Conservation (phyloP, 2,888 invertebrate species). For the Polyommatus icarus region DNA sequence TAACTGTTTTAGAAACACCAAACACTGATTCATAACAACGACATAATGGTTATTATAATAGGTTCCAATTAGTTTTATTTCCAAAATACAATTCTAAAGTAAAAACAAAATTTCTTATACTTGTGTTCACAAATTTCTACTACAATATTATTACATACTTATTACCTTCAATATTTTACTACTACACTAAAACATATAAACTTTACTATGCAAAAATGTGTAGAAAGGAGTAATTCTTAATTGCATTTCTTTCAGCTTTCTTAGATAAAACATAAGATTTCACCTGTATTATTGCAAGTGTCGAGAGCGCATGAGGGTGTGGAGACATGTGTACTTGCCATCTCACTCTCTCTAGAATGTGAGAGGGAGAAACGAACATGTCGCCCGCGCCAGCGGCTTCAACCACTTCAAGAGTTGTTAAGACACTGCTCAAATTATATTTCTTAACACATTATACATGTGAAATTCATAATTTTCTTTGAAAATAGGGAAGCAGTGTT, state of each 20-base stretch:
- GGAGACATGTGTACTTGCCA: conserved; percentile 48
- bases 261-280: conserved; percentile 35
- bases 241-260: conserved; percentile 31
- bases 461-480: conserved; percentile 6
- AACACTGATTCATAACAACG: too few relatives aligned
- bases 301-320: not conserved
- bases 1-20: too few relatives aligned
- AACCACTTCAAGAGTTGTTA: conserved; percentile 36
- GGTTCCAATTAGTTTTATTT: too few relatives aligned
- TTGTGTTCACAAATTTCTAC: too few relatives aligned
- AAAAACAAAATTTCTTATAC: too few relatives aligned
- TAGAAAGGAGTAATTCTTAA: conserved; percentile 23
- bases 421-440: conserved; percentile 46
- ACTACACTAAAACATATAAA: not conserved
- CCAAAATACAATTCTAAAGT: too few relatives aligned
- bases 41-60: too few relatives aligned
- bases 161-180: not conserved
- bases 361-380: conserved; percentile 23
- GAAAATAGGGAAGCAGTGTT: not conserved
- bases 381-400: conserved; percentile 34
- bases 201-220: not conserved
- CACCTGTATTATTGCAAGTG: conserved; percentile 11
- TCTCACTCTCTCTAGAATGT: conserved; percentile 34
- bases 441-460: conserved; percentile 25
- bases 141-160: not conserved